Evolutionary conservation across 1,140 invertebrate species (phyloP), one percentile per base, ranked within the genome.

Genomic region (Pygmarrhopalites habei): DNA sequence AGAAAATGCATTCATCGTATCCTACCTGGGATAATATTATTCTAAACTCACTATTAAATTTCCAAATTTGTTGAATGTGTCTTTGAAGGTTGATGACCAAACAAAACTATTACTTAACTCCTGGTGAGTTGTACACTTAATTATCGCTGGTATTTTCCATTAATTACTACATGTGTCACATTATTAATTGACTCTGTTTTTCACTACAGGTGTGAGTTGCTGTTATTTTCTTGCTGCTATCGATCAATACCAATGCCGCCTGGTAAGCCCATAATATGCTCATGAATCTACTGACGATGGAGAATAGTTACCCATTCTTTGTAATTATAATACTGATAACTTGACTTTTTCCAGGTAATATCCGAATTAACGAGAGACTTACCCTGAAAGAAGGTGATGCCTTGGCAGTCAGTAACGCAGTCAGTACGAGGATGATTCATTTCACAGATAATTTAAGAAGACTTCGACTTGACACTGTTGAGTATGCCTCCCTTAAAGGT

Each of bases 401-500:
- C 51, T 35, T 7, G 32, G 32, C 35, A 71, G 68, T 64, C 69
- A 71, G 47, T 78, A 75, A n/a, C n/a, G n/a, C n/a, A n/a, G n/a
- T n/a, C 72, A 93, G 97, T 68, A 90, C 93, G 74, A 80, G 91
- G 52, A 94, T 98, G 90, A 80, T 97, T 58, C 90, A 90, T 75
- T 89, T 97, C 72, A 93, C 93, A 0, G 90, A 96, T 73, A 90
- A 95, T 75, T 79, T 98, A 62, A 79, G 91, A 67, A 79, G 91
- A 69, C 79, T 97, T 39, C 82, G 88, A 69, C 88, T 98, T n/a
- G 94, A 98, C 77, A 85, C 91, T 72, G 95, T 94, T 74, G 95
- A 98, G 79, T 97, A 95, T 77, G 91, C 95, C 64, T 92, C 92
- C 58, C 87, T 98, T 81, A 98, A 98, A n/a, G n/a, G n/a, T n/a